Base-by-base conservation (phyloP, 2,113 vertebrate genomes). In the Erinaceus europaeus region DNA sequence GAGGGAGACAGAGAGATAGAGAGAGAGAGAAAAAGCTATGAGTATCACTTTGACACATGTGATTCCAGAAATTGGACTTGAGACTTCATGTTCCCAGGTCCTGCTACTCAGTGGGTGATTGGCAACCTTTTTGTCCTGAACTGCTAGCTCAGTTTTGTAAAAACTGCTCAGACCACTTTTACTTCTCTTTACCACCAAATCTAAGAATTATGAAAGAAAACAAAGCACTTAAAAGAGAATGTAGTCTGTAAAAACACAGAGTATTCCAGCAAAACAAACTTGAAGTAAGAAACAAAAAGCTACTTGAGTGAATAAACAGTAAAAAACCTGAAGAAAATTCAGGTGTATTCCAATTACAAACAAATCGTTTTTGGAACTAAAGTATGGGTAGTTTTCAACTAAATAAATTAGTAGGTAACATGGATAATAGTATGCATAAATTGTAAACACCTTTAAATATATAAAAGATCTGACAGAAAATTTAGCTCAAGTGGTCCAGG, bases 301-400 rank as follows among this genome's bases (percentile, higher is more conserved):
- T 13, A 79, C 27, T 67, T 94, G 62, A 52, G n/a, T n/a, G n/a
- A n/a, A 75, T 25, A 86, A 89, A 69, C 34, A 62, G 53, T 34
- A 77, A n/a, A 71, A 91, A 67, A 8, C 3, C 57, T 67, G 71
- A 69, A 71, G 55, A 46, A 75, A 71, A 83, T 11, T 71, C 44
- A 71, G 79, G 14, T 72, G n/a, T n/a, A 80, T 36, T 13, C 13
- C 23, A 75, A 53, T 44, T 15, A 38, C 55, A 61, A 52, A 61
- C 67, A 71, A 48, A 52, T 40, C 4, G 15, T 87, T 83, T 79
- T 61, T 89, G 52, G 25, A 89, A 29, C 48, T 38, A 57, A 88
- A 82, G 48, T 62, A 34, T 36, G 20, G 12, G 38, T 15, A 34
- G 61, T 83, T 88, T 48, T 34, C 14, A 52, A 57, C 5, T 73